phyloP scores from a whole-genome alignment of 2,888 invertebrate genomes.

The Cataglyphis livida region DNA sequence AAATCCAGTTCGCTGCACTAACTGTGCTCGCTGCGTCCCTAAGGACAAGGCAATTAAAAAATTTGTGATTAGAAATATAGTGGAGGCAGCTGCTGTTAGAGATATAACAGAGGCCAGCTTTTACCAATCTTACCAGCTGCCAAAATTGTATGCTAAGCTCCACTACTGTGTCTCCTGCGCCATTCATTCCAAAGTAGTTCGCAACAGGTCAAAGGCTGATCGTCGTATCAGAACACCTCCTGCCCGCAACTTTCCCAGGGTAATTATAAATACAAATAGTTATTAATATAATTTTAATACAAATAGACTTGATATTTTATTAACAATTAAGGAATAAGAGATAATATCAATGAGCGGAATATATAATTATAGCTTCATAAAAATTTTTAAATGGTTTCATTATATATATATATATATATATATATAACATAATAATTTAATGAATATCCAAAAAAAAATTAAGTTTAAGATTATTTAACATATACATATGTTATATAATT shows the following conservation, averaged over 20 bases:
- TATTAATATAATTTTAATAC: background rate
- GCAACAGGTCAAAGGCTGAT: constrained; percentile 98
- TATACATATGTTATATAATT: background rate
- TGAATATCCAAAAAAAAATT: background rate
- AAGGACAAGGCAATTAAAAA: constrained; percentile 99
- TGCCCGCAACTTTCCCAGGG: constrained; percentile 94
- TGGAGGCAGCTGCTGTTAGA: constrained; percentile 99
- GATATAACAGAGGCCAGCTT: constrained; percentile 99
- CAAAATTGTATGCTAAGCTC: constrained; percentile 99
- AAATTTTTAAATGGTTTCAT: background rate
- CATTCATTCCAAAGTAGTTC: constrained; percentile 99
- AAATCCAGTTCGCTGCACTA: constrained; percentile 99
- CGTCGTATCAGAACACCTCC: constrained; percentile 99
- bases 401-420: background rate
- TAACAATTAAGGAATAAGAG: background rate
- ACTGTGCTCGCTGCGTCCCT: constrained; percentile 99
- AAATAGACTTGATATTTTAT: background rate
- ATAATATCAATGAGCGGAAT: background rate
- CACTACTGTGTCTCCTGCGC: constrained; percentile 99
- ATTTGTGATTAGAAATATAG: constrained; percentile 99
- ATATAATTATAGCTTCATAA: background rate
- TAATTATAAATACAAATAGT: constrained; percentile 77
- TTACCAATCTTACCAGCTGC: constrained; percentile 96
- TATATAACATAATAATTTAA: background rate
- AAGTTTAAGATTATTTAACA: background rate